These are phyloP conservation scores for Etheostoma nigrum DNA, from an alignment of 2,797 vertebrate genomes.

Conservation along the genomic window DNA sequence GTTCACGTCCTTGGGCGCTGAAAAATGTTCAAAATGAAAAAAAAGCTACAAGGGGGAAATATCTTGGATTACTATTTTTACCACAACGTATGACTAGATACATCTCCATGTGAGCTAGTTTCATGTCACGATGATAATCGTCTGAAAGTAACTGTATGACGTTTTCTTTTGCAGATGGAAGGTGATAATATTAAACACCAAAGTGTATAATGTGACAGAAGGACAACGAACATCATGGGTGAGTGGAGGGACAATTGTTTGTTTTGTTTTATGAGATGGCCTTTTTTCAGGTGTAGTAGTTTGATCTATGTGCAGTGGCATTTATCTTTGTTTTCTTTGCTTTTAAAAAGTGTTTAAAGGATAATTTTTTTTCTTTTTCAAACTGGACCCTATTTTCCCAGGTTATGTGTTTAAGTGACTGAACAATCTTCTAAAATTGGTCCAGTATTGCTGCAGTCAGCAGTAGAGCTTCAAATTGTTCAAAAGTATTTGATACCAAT, in stretches of 20 bases:
- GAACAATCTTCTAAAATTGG: too few relatives aligned
- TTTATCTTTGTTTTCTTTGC: not conserved
- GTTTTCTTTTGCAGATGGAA: conserved; percentile 38
- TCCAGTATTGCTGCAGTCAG: too few relatives aligned
- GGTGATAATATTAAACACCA: not conserved
- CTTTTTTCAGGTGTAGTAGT: not conserved
- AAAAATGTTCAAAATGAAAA: too few relatives aligned
- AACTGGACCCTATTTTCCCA: too few relatives aligned
- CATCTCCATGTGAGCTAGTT: not conserved
- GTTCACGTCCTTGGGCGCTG: too few relatives aligned
- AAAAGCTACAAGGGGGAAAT: too few relatives aligned
- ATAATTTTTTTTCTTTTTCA: too few relatives aligned
- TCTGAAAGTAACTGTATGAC: not conserved
- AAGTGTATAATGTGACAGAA: conserved; percentile 1
- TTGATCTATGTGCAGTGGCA: not conserved
- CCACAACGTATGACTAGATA: not conserved
- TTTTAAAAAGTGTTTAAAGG: not conserved
- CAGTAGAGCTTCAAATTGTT: too few relatives aligned
- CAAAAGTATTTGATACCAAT: too few relatives aligned
- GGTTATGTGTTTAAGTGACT: too few relatives aligned
- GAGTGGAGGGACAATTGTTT: conserved; percentile 17
- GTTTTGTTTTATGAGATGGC: not conserved
- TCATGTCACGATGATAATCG: not conserved
- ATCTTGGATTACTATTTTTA: not conserved
- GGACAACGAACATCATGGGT: conserved; percentile 52